Conservation (phyloP, 2,113 vertebrate species). For the Rhodinocichla rosea region DNA sequence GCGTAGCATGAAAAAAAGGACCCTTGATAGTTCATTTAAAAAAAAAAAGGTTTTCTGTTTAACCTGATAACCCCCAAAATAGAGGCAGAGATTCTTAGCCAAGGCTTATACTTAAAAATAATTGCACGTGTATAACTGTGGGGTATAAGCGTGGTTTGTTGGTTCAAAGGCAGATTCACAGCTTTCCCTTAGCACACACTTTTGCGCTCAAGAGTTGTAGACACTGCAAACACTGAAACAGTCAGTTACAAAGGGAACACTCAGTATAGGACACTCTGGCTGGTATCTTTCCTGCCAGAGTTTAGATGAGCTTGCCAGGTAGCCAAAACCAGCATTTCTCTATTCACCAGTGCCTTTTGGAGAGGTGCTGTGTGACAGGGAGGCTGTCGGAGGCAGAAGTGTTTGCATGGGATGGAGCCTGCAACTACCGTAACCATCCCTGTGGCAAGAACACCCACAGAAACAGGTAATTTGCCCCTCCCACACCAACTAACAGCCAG, state of each 20-base stretch:
- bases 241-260: neutral
- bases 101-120: neutral
- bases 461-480: slow-evolving; percentile 62
- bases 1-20: neutral
- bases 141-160: neutral
- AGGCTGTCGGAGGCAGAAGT: neutral
- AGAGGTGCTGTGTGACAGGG: neutral
- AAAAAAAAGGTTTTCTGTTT: neutral
- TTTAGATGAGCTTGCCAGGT: neutral
- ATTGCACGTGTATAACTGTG: neutral
- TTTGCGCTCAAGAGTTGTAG: neutral
- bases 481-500: slow-evolving; percentile 60
- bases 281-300: neutral
- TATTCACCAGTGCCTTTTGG: neutral
- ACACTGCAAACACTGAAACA: neutral
- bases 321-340: neutral
- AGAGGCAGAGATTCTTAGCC: neutral
- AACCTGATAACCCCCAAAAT: neutral
- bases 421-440: neutral
- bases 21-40: neutral
- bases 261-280: accelerated
- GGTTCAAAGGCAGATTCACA: neutral
- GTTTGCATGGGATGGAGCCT: neutral
- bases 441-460: slow-evolving; percentile 65
- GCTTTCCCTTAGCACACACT: neutral